Conservation (phyloP, 2,113 vertebrate genomes). For the Pelusios castaneus region DNA sequence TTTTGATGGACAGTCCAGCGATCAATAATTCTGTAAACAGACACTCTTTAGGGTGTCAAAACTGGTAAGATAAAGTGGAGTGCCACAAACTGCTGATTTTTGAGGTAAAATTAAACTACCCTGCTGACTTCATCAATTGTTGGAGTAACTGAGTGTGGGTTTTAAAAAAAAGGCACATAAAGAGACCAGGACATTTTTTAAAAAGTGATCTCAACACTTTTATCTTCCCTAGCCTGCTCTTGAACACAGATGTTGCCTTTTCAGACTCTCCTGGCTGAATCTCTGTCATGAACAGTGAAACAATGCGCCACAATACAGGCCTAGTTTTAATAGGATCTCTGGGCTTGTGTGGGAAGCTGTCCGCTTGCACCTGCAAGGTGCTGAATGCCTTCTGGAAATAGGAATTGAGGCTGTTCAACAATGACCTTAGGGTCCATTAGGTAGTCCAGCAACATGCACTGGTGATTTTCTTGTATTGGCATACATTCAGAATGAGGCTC, state of each 20-base stretch:
- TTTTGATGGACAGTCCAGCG: background rate
- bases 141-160: background rate
- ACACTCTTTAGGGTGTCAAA: conserved; percentile 29
- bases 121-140: background rate
- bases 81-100: background rate
- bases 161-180: background rate
- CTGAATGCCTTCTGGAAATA: background rate
- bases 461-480: background rate
- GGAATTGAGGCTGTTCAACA: no score
- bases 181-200: no score
- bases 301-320: no score
- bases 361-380: background rate
- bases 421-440: background rate
- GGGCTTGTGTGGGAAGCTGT: background rate
- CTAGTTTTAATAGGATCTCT: background rate
- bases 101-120: background rate
- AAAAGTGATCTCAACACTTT: background rate
- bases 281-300: background rate
- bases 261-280: background rate
- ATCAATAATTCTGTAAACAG: conserved; percentile 18
- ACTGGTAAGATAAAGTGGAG: conserved; percentile 3
- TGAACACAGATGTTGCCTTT: background rate
- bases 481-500: background rate
- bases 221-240: background rate
- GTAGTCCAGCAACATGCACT: background rate